Evolutionary conservation across 2,113 vertebrate genomes (phyloP).

Genomic region (Xerus inauris): DNA sequence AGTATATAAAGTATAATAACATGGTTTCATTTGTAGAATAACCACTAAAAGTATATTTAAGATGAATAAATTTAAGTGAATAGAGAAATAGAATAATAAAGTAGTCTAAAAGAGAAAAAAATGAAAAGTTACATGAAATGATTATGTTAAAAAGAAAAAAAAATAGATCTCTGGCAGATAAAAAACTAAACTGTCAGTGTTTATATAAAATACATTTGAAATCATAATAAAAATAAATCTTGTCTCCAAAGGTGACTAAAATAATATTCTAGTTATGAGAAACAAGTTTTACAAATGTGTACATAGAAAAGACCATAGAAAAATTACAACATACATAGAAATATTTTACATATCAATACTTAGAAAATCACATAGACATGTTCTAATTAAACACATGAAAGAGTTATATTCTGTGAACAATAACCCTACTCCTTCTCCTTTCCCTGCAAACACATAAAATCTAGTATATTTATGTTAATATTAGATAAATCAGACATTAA

Average conservation of each 20-base stretch:
- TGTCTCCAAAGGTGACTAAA: not conserved
- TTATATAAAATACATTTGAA: not conserved
- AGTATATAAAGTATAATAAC: not conserved
- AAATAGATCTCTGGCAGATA: not conserved
- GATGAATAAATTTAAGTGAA: not conserved
- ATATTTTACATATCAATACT: not conserved
- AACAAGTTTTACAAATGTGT: not conserved
- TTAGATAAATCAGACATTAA: not conserved
- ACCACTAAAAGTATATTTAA: not conserved
- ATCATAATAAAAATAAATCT: not conserved
- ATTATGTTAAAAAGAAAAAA: not conserved
- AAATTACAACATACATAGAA: not conserved
- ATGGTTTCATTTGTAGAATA: slow-evolving; percentile 1
- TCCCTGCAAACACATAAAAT: not conserved
- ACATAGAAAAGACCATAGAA: not conserved
- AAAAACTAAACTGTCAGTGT: not conserved
- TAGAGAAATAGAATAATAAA: not conserved
- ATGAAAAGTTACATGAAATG: not conserved
- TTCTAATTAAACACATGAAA: not conserved
- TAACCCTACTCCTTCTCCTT: not conserved
- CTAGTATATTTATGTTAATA: not conserved
- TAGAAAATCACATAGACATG: not conserved
- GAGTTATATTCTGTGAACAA: not conserved
- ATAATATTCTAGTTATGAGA: not conserved
- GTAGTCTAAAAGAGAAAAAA: not conserved